A percentile compares a stretch with the other conserved stretches of the same genome.
phyloP scores from a whole-genome alignment of 1,140 invertebrate species.

The Amphibalanus amphitrite region DNA sequence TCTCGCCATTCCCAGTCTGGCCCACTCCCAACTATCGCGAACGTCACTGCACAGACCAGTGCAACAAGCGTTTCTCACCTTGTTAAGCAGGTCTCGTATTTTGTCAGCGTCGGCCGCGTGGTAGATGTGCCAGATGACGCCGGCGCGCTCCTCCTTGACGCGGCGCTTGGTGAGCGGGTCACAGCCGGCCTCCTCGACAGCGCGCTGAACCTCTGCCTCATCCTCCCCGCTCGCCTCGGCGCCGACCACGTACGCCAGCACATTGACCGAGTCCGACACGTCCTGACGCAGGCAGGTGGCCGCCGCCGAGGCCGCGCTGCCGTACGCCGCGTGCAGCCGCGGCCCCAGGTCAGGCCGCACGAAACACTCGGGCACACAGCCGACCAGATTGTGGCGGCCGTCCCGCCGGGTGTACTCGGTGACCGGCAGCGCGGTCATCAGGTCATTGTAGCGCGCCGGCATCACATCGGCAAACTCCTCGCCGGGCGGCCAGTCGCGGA shows the following conservation, averaged over 20 bases:
- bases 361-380: constrained; percentile 74
- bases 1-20: not conserved
- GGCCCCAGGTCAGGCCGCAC: constrained; percentile 86
- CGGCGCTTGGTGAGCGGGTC: constrained; percentile 62
- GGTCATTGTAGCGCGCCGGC: constrained; percentile 53
- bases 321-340: constrained; percentile 96
- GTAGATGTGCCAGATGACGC: constrained; percentile 95
- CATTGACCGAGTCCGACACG: constrained; percentile 89
- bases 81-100: constrained; percentile 80
- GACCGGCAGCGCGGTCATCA: constrained; percentile 76
- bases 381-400: constrained; percentile 72
- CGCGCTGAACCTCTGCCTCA: constrained; percentile 51
- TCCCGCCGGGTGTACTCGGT: constrained; percentile 74
- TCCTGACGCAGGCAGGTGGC: constrained; percentile 92
- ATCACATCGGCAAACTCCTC: constrained; percentile 85
- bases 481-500: constrained; percentile 88
- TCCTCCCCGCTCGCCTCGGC: constrained; percentile 56
- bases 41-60: no score
- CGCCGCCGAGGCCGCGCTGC: constrained; percentile 61
- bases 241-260: constrained; percentile 87
- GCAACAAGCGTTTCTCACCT: constrained; percentile 29
- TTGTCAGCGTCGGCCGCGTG: constrained; percentile 83
- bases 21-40: not conserved
- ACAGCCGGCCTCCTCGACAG: constrained; percentile 76
- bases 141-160: constrained; percentile 62